Evolutionary conservation across 1,140 invertebrate species (phyloP).

Genomic region (Anastrepha ludens): DNA sequence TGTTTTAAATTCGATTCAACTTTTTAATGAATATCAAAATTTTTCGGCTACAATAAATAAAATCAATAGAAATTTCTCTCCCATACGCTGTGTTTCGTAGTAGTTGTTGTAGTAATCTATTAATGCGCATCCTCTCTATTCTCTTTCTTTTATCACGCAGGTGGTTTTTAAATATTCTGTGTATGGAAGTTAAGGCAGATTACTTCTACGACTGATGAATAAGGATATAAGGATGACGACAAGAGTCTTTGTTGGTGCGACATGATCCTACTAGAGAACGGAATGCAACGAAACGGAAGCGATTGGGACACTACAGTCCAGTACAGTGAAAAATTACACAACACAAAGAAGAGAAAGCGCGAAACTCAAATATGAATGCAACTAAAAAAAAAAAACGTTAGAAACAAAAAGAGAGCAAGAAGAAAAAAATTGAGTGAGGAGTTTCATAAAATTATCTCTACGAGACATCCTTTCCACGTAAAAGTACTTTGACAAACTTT

Average conservation of each 20-base stretch:
- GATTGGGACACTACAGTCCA: slow-evolving; percentile 12
- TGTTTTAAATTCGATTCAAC: slow-evolving; percentile 29
- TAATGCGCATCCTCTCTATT: slow-evolving; percentile 19
- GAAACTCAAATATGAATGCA: neutral
- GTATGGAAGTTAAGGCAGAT: slow-evolving; percentile 45
- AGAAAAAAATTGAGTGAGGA: neutral
- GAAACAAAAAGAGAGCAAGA: slow-evolving; percentile 34
- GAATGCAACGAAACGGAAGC: slow-evolving; percentile 18
- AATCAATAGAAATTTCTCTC: neutral
- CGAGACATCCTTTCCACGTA: slow-evolving; percentile 50
- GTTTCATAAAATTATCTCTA: slow-evolving; percentile 26
- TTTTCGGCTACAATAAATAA: neutral
- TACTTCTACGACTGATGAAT: slow-evolving; percentile 18
- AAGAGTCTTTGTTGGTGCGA: neutral
- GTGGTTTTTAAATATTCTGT: slow-evolving; percentile 44
- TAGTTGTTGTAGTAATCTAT: slow-evolving; percentile 5
- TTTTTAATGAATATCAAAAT: slow-evolving; percentile 35
- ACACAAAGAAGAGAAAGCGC: neutral
- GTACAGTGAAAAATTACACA: slow-evolving; percentile 32
- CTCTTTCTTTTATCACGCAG: slow-evolving; percentile 11
- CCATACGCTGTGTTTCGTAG: neutral
- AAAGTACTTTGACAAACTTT: slow-evolving; percentile 47
- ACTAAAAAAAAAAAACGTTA: neutral
- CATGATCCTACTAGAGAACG: neutral
- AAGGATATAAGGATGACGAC: slow-evolving; percentile 24